Evolutionary conservation across 2,113 vertebrate species (phyloP).

Genomic region (Cololabis saira): DNA sequence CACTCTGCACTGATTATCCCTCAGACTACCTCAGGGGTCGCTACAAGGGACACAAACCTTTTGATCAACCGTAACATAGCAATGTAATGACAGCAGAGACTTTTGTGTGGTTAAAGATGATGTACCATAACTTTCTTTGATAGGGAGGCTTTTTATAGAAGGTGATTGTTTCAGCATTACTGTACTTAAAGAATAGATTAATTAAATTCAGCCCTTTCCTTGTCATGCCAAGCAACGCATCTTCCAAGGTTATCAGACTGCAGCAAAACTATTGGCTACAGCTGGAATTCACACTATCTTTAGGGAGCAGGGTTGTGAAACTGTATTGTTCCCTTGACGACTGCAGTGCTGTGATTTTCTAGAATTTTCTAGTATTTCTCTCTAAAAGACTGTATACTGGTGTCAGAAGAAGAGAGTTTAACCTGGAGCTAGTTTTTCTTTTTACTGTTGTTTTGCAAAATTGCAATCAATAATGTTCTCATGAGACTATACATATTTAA

Average conservation of each 20-base stretch:
- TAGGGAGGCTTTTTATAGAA: constrained; percentile 27
- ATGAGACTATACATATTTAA: too few species aligned
- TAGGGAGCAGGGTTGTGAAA: constrained; percentile 10
- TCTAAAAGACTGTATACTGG: too few species aligned
- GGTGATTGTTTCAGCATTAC: constrained; percentile 20
- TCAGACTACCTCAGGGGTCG: too few species aligned
- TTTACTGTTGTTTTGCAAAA: too few species aligned
- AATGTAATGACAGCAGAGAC: too few species aligned
- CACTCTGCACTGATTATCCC: too few species aligned
- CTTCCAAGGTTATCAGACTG: constrained; percentile 39
- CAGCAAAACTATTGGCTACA: constrained; percentile 40
- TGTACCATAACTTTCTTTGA: constrained; percentile 20
- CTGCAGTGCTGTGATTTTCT: neutral
- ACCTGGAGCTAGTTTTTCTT: too few species aligned
- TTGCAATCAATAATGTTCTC: too few species aligned
- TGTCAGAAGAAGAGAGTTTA: too few species aligned
- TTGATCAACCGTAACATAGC: too few species aligned
- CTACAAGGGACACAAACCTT: too few species aligned
- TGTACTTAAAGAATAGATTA: constrained; percentile 31
- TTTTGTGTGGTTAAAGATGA: neutral
- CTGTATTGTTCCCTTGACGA: constrained; percentile 13
- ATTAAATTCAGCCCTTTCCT: constrained; percentile 30
- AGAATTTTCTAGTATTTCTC: too few species aligned
- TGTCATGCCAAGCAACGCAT: constrained; percentile 52
- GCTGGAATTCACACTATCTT: constrained; percentile 38